Conservation (phyloP, 2,113 vertebrate species). For the Neodontobutis hainanensis region DNA sequence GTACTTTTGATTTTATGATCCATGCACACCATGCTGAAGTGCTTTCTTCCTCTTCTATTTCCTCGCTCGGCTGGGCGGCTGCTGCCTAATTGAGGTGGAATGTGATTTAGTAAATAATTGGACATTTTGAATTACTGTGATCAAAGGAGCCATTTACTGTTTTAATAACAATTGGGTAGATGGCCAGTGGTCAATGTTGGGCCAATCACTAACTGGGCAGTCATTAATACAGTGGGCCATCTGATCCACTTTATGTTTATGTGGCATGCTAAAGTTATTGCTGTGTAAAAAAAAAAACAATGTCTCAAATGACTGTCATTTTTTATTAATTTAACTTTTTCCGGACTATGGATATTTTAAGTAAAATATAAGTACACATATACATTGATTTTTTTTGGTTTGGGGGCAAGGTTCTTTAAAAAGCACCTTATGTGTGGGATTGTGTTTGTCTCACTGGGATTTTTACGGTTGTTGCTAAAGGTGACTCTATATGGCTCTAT, state of each 20-base stretch:
- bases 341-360: no score
- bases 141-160: constrained; percentile 63
- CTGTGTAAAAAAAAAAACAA: background rate
- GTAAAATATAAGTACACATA: no score
- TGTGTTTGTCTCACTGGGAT: background rate
- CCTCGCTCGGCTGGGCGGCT: constrained; percentile 35
- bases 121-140: constrained; percentile 70
- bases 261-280: no score
- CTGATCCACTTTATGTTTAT: no score
- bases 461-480: background rate
- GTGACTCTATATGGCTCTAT: background rate
- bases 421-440: background rate
- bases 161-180: constrained; percentile 24
- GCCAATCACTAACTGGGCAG: constrained; percentile 13
- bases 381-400: no score
- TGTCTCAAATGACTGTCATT: no score
- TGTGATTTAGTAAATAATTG: constrained; percentile 76
- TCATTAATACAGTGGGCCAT: constrained; percentile 9
- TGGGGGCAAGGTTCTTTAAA: no score
- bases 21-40: background rate
- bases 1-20: constrained; percentile 1
- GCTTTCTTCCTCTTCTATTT: constrained; percentile 5
- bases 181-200: constrained; percentile 17
- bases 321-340: no score
- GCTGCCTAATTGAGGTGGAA: constrained; percentile 65